Conservation (phyloP, 2,888 invertebrate genomes). For the Pyrrhosoma nymphula region DNA sequence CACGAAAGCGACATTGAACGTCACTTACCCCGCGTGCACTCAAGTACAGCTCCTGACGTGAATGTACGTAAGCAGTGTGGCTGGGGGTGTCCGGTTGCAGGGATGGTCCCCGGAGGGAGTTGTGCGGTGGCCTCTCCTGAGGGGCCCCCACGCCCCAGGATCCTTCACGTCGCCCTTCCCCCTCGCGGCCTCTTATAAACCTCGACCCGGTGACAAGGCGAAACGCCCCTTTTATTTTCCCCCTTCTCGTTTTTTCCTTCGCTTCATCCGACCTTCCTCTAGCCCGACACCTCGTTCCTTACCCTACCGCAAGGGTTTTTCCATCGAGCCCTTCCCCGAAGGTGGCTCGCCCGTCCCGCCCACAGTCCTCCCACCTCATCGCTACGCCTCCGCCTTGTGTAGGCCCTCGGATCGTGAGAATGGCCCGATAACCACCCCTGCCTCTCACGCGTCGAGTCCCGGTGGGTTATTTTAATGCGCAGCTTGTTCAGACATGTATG, state of each 20-base stretch:
- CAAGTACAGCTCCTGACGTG: background rate
- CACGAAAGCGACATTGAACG: background rate
- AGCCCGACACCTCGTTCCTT: constrained; percentile 6
- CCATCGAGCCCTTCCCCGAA: background rate
- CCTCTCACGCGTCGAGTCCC: background rate
- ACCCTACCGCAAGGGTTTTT: constrained; percentile 61
- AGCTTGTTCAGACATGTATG: no score
- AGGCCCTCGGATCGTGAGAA: background rate
- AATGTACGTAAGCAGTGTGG: background rate
- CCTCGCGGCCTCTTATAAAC: background rate
- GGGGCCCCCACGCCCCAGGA: background rate
- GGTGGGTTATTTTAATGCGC: background rate
- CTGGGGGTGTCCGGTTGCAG: background rate
- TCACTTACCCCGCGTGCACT: background rate
- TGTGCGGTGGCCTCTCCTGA: background rate
- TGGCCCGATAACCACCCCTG: background rate
- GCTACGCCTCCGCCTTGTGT: background rate
- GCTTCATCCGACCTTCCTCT: background rate
- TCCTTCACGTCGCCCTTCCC: background rate
- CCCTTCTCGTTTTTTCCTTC: background rate
- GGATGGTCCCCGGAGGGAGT: background rate
- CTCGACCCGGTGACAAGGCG: background rate
- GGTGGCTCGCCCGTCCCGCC: background rate
- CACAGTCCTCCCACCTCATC: background rate
- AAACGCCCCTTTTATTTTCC: background rate